These are phyloP conservation scores for Ophiodon elongatus DNA, from an alignment of 2,113 vertebrate species.

Conservation along the genomic window DNA sequence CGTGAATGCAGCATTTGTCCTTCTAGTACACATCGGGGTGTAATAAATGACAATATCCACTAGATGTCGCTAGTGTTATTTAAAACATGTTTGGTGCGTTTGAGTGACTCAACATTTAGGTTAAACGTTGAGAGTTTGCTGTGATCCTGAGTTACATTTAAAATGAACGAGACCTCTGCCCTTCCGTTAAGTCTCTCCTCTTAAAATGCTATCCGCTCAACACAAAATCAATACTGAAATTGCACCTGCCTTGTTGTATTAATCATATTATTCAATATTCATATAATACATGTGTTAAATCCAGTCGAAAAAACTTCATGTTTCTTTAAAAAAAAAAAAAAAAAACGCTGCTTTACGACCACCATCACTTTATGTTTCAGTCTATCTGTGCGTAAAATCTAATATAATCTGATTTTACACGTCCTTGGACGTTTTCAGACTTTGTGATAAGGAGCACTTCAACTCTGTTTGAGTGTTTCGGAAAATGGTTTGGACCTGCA, in stretches of 20 bases:
- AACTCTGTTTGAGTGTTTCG: constrained; percentile 21
- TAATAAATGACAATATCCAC: constrained; percentile 10
- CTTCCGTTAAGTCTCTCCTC: neutral
- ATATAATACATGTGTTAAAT: neutral
- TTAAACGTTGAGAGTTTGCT: neutral
- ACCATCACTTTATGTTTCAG: neutral
- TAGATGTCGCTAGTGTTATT: constrained; percentile 68
- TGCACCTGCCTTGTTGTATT: neutral
- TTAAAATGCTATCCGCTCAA: neutral
- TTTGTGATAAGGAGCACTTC: constrained; percentile 41
- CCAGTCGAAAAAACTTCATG: neutral
- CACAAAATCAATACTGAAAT: neutral
- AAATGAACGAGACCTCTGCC: neutral
- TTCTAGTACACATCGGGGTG: neutral
- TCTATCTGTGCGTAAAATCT: constrained; percentile 50
- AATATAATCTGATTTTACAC: constrained; percentile 21
- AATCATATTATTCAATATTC: neutral
- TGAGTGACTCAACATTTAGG: neutral
- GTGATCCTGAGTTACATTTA: constrained; percentile 15
- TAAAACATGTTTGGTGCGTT: neutral
- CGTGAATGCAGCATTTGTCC: constrained; percentile 29
- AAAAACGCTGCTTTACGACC: constrained; percentile 15
- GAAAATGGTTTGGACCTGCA: constrained; percentile 8
- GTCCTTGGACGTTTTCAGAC: constrained; percentile 43
- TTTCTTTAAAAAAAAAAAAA: neutral